Evolutionary conservation across 1,140 invertebrate genomes (phyloP), one percentile per base, ranked within the genome.

Genomic region (Agrypnia vestita): DNA sequence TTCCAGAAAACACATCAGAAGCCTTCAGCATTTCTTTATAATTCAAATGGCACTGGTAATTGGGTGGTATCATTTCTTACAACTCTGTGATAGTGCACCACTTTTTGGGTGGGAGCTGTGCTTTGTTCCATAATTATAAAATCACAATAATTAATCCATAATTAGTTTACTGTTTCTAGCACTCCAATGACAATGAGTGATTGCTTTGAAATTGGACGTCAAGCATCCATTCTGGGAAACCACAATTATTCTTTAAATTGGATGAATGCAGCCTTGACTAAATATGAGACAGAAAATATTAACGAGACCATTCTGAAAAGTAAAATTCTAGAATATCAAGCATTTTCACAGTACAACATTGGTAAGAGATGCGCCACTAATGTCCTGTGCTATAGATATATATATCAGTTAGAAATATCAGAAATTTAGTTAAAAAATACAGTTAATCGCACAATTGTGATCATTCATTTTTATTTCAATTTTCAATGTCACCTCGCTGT

Each of bases 181-280:
- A 44, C 43, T 0, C 62, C 62, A 67, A 67, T 67, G 62, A 15
- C 62, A 43, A n/a, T 11, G 13, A 47, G 35, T 7, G 62, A 67
- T 46, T 46, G 62, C 17, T 67, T 67, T 46, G 25, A 43, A 6
- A 13, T 67, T 13, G 62, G 12, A 6, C 35, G 19, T 15, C 62
- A 67, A 15, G 1, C 46, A 15, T 11, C 13, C 25, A 67, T 4
- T 9, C 13, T 67, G n/a, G 3, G 19, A 15, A 13, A 44, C 9
- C 46, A 44, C n/a, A n/a, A 8, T 8, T 44, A 67, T 19, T 12
- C 62, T 15, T 15, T 43, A 13, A 19, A 35, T 10, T 67, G 62
- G 62, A 44, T 67, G 13, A 67, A 4, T 15, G n/a, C 15, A 13
- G 62, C 43, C 13, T 47, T 67, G 43, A 46, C 25, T 67, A 67